Base-by-base conservation (phyloP, 2,113 vertebrate genomes). In the Machaerirhynchus nigripectus region DNA sequence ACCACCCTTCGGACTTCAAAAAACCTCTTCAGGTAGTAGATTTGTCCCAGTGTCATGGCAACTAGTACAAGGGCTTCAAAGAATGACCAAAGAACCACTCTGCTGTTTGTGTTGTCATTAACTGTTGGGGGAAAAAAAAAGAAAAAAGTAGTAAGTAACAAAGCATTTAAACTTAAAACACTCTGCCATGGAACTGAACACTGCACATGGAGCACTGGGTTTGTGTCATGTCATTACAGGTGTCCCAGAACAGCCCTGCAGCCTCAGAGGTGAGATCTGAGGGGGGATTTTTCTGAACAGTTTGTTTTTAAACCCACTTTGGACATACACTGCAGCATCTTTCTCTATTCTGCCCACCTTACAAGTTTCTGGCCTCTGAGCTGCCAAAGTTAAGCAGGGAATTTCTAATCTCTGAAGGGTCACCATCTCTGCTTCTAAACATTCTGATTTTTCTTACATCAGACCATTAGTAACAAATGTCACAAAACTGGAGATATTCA, bases 11-110 rank as follows among this genome's bases (percentile, higher is more conserved):
- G 99, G 92, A 99, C 99, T 99, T 99, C 99, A 75, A 99, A 99
- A 98, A 99, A 99, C 98, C 99, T 99, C 99, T 99, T 99, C 98
- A 99, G 98, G 96, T 99, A 99, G 98, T 99, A 99, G 98, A 99
- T 99, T 97, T 99, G 99, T 99, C 99, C 99, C 67, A 99, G 98
- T 74, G 99, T 99, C 99, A 99, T 99, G 92, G 99, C 99, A 96
- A 99, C 99, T 97, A 99, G 98, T 97, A 99, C 99, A 92, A 99
- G 99, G 47, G 99, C 99, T 98, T 99, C 99, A 47, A 99, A 99
- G 98, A 99, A 99, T 19, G 99, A 99, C 99, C 99, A 99, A 67
- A 99, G 99, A 77, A 99, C 99, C 98, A 99, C 99, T 98, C 99
- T 98, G 99, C 99, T 99, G 98, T 99, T 99, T 93, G 99, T 99